Evolutionary conservation across 2,888 invertebrate species (phyloP), one percentile per base, ranked within the genome.

Genomic region (Lasius platythorax): DNA sequence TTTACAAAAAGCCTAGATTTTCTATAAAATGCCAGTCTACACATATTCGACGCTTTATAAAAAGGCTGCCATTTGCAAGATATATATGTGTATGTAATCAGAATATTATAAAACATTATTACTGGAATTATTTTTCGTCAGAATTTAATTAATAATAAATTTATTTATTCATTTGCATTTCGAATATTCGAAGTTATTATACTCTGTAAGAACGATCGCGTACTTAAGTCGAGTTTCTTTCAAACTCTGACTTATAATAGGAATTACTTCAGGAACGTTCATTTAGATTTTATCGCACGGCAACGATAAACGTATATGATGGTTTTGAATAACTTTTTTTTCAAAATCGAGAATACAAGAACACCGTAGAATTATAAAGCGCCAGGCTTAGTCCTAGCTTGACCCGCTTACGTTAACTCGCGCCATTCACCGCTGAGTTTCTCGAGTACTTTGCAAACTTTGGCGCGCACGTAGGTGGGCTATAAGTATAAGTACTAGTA

Each of bases 351-450:
- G 72, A 82, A 76, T 33, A 37, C 72, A 81, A 86, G 85, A 85
- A 87, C 84, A 84, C 74, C 67, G 83, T 83, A 84, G 85, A 89
- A 92, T 92, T 88, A 90, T 90, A 91, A 89, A 92, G 90, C 87
- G 84, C 85, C 84, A 83, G 75, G 88, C 87, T 92, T 92, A 91
- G 92, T 92, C 90, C 87, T 86, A 78, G 87, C 91, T 91, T 90
- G 91, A 92, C 91, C 91, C 87, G 89, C 85, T 93, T 92, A 90
- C 85, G 84, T 85, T 90, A 93, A 92, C 91, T 89, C 91, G 88
- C 73, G 84, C 88, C 86, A 89, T 87, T 90, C 84, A 85, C 85
- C 83, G 82, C 83, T 84, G 85, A 88, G 90, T 83, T 87, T 79
- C 87, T 84, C 85, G 87, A 91, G 91, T 87, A 91, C 91, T 91